Percentiles rank a stretch among this genome's conserved stretches.
These are phyloP conservation scores for Xenopus petersii DNA, from an alignment of 2,797 vertebrate species.

Conservation along the genomic window DNA sequence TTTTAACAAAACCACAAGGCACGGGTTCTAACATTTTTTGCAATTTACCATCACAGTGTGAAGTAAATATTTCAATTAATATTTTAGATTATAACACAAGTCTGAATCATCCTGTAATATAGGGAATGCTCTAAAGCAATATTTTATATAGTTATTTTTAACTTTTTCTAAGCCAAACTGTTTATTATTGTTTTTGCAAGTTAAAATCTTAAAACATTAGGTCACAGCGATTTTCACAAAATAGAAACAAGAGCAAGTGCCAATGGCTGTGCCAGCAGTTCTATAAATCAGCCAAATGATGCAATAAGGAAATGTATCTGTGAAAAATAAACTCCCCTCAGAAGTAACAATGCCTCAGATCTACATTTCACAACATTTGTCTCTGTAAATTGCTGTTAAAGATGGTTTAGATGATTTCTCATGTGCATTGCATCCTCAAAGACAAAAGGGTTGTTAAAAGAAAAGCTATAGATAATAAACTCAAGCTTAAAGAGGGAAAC, in stretches of 20 bases:
- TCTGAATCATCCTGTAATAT: neutral
- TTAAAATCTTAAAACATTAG: neutral
- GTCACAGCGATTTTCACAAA: neutral
- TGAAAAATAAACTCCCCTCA: neutral
- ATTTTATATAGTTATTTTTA: neutral
- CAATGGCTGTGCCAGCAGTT: neutral
- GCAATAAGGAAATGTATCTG: constrained; percentile 1
- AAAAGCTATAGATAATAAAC: neutral
- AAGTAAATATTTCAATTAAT: neutral
- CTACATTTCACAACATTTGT: constrained; percentile 2
- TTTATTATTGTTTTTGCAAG: neutral
- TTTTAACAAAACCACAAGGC: neutral
- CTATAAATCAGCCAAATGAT: constrained; percentile 10
- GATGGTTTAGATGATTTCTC: neutral
- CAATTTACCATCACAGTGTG: neutral
- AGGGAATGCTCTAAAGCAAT: neutral
- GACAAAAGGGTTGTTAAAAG: neutral
- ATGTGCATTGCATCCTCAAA: neutral
- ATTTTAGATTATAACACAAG: neutral
- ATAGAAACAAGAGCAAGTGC: neutral
- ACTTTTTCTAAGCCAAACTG: neutral
- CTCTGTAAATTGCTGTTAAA: neutral
- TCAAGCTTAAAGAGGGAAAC: neutral
- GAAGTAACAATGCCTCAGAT: neutral
- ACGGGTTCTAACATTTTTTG: neutral